Base-by-base conservation (phyloP, 1,140 invertebrate species). In the Dreissena rostriformis region DNA sequence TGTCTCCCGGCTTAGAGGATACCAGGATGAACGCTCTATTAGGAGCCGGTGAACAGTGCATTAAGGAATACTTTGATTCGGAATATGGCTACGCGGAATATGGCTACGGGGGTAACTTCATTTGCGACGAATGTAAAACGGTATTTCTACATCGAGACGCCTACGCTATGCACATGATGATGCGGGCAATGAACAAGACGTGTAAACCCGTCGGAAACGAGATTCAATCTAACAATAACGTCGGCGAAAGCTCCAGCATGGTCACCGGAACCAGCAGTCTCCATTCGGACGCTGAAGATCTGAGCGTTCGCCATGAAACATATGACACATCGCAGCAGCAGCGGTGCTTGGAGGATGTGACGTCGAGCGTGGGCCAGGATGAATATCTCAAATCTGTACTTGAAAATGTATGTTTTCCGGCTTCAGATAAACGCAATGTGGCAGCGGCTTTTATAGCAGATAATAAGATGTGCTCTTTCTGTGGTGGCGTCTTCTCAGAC, bases 131-230 rank as follows among this genome's bases (percentile, higher is more conserved):
- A 68, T 91, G 90, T 68, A 86, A 87, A 24, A 84, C 86, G 0
- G 83, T 87, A 7, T 91, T 91, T 71, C 55, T 86, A 5, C 86
- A 78, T 63, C 68, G 90, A 66, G 90, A 91, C 77, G 84, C 87
- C 0, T 88, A 90, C 73, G 90, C 90, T 15, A 90, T 91, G 88
- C 90, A 91, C 73, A 90, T 90, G 88, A 90, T 91, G 88, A 85
- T 88, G 78, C 82, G 90, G 12, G 88, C 89, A 6, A 86, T 88
- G 84, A 87, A 87, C 52, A 84, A 90, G 75, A 75, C 86, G 8
- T 90, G 88, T 70, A 73, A 83, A 77, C n/a, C 71, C 57, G 51
- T 51, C 52, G 28, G 28, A 55, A 10, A 22, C 17, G 19, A 26
- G 19, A 8, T 11, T 26, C 51, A 10, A 10, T 52, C 11, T 11